phyloP scores from a whole-genome alignment of 2,888 invertebrate species.

The Trachelus tabidus region DNA sequence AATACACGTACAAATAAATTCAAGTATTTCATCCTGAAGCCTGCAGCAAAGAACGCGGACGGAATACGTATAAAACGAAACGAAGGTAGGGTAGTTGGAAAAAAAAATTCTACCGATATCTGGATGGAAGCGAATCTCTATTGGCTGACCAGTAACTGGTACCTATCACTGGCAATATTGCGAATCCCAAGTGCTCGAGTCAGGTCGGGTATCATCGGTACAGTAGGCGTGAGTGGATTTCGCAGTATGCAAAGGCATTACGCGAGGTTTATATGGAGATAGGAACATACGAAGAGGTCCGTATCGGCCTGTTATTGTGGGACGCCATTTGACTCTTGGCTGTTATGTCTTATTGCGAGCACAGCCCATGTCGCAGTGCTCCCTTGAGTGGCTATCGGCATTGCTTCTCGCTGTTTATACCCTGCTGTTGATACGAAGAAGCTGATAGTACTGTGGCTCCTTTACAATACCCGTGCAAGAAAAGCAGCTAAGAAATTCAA shows the following conservation, averaged over 20 bases:
- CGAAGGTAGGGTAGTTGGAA: background rate
- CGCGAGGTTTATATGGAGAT: constrained; percentile 22
- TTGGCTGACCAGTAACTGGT: background rate
- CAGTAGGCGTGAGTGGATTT: constrained; percentile 5
- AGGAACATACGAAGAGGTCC: background rate
- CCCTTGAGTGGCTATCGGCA: constrained; percentile 22
- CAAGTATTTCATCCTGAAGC: background rate
- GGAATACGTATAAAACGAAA: background rate
- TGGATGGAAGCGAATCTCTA: background rate
- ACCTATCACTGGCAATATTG: background rate
- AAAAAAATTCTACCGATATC: background rate
- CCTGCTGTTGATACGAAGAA: background rate
- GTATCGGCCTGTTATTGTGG: constrained; percentile 29
- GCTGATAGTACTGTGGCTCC: background rate
- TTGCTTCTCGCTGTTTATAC: background rate
- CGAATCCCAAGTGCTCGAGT: background rate
- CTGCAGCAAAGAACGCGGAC: too few relatives aligned
- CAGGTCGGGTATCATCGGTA: background rate
- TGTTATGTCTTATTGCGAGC: constrained; percentile 33
- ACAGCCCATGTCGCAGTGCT: constrained; percentile 5
- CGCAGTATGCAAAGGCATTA: constrained; percentile 11
- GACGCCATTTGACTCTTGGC: constrained; percentile 17
- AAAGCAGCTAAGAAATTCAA: background rate
- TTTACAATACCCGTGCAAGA: background rate
- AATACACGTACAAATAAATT: background rate